Base-by-base conservation (phyloP, 2,113 vertebrate species). In the Hypocryptadius cinnamomeus region DNA sequence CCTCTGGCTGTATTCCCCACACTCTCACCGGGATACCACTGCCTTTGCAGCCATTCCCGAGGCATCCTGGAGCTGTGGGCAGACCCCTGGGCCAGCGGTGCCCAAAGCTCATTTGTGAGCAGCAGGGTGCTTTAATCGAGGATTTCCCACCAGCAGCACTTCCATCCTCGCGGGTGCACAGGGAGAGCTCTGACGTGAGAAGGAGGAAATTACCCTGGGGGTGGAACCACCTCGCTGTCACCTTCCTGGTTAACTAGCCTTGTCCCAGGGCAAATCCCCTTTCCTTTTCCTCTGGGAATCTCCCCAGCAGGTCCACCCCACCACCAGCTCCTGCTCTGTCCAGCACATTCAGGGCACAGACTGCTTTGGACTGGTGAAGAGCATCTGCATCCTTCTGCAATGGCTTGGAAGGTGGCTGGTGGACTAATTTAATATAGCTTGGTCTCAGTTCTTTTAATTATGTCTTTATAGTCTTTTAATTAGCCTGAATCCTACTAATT, bases 391-490 rank as follows among this genome's bases (percentile, higher is more conserved):
- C 78, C 39, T 90, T 48, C 87, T 68, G 56, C 21, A 0, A 78
- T 50, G 85, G 80, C 82, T 95, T 5, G 2, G 54, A 94, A 96
- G 93, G 83, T 37, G 66, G 85, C 79, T 90, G 89, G 71, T 1
- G 3, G 85, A 72, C 89, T 96, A 94, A 97, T 96, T 97, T 87
- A 91, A 78, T 96, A 93, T 90, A 70, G 47, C 60, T 87, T 61
- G 50, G 87, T 85, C 92, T 93, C 95, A 84, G 25, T 93, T 96
- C 93, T 96, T 96, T 96, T 95, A 94, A 97, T 96, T 95, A 96
- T 21, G 78, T 83, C 95, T 97, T 96, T 95, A 97, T 95, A 82
- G 93, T 73, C 93, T 97, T 97, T 97, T 97, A 96, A 97, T 97
- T 95, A 97, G 93, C 87, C 92, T 74, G 89, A 76, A 94, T 97